Percentiles rank a stretch among this genome's conserved stretches.
Conservation (phyloP, 2,113 vertebrate species). For the Chamaetylas fuelleborni region DNA sequence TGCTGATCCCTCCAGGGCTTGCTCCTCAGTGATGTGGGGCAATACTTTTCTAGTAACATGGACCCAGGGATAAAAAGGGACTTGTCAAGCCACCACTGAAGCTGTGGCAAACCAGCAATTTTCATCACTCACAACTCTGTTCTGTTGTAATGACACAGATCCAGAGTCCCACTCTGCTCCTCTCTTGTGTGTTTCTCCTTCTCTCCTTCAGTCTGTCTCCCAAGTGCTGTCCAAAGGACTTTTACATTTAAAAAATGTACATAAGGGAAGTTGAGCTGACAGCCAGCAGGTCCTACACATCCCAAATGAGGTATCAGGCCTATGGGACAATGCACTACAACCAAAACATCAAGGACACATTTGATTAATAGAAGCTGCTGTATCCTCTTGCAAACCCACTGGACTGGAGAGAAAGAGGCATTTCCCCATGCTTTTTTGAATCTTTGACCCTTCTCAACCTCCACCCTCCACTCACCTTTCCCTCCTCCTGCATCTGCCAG, state of each 20-base stretch:
- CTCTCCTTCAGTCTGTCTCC: not conserved
- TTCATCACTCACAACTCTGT: not conserved
- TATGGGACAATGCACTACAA: not conserved
- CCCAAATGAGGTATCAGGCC: not conserved
- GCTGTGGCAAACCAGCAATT: not conserved
- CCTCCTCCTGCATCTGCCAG: not conserved
- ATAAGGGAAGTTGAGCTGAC: not conserved
- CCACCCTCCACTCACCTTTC: not conserved
- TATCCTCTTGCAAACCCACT: not conserved
- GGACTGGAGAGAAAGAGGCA: not conserved
- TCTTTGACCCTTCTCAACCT: not conserved
- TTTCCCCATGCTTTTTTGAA: not conserved
- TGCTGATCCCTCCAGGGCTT: not conserved
- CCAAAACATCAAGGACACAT: not conserved
- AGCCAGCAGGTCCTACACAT: not conserved
- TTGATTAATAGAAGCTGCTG: fast-evolving
- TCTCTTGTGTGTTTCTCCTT: not conserved
- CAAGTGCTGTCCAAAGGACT: not conserved
- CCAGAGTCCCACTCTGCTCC: not conserved
- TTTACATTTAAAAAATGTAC: not conserved
- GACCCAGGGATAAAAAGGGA: not conserved
- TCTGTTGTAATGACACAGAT: not conserved
- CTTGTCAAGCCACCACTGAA: not conserved
- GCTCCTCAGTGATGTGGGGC: not conserved
- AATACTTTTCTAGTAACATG: not conserved